phyloP scores from a whole-genome alignment of 2,797 vertebrate species.

The Tapera naevia region DNA sequence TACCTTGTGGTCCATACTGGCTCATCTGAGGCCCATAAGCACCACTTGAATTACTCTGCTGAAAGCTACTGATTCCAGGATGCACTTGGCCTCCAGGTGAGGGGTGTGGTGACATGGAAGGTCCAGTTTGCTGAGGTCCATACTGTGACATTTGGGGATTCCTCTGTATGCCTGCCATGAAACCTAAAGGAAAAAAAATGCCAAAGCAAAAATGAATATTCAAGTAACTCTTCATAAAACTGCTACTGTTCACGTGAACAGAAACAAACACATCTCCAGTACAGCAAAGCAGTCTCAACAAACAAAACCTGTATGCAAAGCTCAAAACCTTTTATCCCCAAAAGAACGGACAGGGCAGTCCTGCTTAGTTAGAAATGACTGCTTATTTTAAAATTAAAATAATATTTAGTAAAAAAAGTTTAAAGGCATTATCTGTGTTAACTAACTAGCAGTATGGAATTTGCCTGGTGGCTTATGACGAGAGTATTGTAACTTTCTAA shows the following conservation, averaged over 20 bases:
- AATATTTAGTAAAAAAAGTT: background rate
- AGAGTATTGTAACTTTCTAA: background rate
- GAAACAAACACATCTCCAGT: background rate
- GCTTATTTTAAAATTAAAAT: background rate
- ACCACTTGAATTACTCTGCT: slow-evolving; percentile 86
- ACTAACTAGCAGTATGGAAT: background rate
- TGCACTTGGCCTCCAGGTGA: slow-evolving; percentile 89
- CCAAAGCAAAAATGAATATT: slow-evolving; percentile 14
- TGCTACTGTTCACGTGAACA: background rate
- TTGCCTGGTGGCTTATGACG: background rate
- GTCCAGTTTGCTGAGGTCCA: slow-evolving; percentile 87
- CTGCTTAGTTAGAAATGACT: background rate
- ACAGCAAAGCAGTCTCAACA: background rate
- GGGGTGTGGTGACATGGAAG: slow-evolving; percentile 90
- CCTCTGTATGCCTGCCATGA: slow-evolving; percentile 89
- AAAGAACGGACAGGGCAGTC: background rate
- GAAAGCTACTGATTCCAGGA: slow-evolving; percentile 86
- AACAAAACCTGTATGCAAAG: background rate
- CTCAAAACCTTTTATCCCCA: background rate
- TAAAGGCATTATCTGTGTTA: background rate
- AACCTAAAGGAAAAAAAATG: slow-evolving; percentile 75
- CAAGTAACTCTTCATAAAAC: background rate
- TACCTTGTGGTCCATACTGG: slow-evolving; percentile 94
- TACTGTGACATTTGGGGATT: slow-evolving; percentile 89
- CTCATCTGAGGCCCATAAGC: slow-evolving; percentile 90